Evolutionary conservation across 2,797 vertebrate species (phyloP).

Genomic region (Coendou prehensilis): DNA sequence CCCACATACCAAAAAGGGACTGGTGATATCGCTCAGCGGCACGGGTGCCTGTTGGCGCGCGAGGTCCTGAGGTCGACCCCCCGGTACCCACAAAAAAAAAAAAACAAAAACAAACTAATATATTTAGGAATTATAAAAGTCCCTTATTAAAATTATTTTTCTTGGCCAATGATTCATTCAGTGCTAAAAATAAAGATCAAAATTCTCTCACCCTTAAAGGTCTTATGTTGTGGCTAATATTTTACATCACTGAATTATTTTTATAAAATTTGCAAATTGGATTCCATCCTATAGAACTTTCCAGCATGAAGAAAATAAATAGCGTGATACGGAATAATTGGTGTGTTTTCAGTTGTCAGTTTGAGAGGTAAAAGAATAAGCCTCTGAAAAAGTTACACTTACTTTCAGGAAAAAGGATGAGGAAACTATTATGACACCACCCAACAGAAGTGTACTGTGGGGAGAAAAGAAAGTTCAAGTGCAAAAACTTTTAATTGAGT

Average conservation of each 20-base stretch:
- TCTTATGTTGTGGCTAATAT: neutral
- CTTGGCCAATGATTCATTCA: neutral
- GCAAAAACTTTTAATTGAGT: neutral
- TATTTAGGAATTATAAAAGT: neutral
- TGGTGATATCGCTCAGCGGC: no score
- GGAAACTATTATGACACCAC: neutral
- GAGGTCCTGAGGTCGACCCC: no score
- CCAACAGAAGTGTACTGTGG: neutral
- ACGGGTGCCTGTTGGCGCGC: no score
- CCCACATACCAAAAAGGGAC: no score
- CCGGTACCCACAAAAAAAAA: no score
- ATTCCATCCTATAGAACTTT: neutral
- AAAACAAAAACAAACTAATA: conserved; percentile 34
- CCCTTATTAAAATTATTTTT: neutral
- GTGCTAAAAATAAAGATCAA: neutral
- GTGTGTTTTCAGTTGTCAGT: neutral
- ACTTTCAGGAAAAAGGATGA: neutral
- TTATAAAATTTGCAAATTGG: neutral
- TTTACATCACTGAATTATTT: neutral
- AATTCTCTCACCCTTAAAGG: neutral
- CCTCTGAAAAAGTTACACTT: neutral
- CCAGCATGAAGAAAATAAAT: neutral
- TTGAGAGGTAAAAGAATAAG: neutral
- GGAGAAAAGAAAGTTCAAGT: neutral
- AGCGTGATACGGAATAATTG: neutral